A percentile compares a stretch with the other conserved stretches of the same genome.
These are phyloP conservation scores for Lichenostomus cassidix DNA, from an alignment of 2,113 vertebrate species.

Conservation along the genomic window DNA sequence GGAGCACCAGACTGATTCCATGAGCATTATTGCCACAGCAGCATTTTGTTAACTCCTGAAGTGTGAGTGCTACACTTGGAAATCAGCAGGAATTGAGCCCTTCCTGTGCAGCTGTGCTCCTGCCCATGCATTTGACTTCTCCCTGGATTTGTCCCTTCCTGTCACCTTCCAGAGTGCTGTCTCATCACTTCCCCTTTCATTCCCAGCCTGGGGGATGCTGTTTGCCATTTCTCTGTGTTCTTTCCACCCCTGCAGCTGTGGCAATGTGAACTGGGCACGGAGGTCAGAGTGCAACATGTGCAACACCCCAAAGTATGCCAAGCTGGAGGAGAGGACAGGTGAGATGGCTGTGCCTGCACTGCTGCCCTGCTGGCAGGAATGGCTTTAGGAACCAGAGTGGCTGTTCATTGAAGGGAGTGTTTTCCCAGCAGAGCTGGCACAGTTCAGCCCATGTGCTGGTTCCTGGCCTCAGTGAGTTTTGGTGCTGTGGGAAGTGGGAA, in stretches of 20 bases:
- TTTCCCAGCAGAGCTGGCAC: neutral
- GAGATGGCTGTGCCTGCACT: neutral
- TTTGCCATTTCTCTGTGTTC: neutral
- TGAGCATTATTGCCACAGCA: accelerated
- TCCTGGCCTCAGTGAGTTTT: accelerated
- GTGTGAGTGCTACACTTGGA: neutral
- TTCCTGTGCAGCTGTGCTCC: neutral
- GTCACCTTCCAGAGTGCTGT: neutral
- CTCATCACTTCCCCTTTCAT: neutral
- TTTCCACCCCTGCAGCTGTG: slow-evolving; percentile 79
- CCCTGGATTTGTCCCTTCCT: neutral
- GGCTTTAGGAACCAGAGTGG: accelerated
- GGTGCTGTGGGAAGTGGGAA: no score
- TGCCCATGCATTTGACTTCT: no score
- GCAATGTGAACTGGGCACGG: slow-evolving; percentile 98
- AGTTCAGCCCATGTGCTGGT: accelerated
- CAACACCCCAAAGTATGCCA: slow-evolving; percentile 98
- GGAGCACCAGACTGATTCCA: neutral
- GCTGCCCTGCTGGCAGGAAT: neutral
- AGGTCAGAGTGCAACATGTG: slow-evolving; percentile 99
- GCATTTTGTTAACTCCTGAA: neutral
- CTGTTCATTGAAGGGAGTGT: neutral
- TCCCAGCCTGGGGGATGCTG: accelerated
- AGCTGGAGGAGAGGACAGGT: slow-evolving; percentile 98
- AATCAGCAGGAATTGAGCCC: neutral